These are phyloP conservation scores for Nesogale talazaci DNA, from an alignment of 2,113 vertebrate species.

Conservation along the genomic window DNA sequence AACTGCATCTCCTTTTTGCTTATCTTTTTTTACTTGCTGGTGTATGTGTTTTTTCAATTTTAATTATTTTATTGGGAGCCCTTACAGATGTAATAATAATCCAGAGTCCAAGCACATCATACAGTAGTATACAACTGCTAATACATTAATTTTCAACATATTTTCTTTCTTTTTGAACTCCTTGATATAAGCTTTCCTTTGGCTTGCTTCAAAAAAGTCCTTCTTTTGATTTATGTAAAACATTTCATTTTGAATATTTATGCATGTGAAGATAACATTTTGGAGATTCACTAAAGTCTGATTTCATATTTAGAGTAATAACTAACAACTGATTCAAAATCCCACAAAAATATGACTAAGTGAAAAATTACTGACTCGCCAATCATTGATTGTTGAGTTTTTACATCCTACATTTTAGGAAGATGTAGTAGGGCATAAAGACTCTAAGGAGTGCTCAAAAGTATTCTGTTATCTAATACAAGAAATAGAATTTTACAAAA, in stretches of 20 bases:
- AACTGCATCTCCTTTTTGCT: neutral
- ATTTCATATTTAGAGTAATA: slow-evolving; percentile 46
- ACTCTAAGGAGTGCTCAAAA: too few relatives aligned
- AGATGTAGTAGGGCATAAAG: neutral
- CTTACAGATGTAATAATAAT: too few relatives aligned
- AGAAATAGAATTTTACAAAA: too few relatives aligned
- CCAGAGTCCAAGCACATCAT: too few relatives aligned
- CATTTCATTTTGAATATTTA: slow-evolving; percentile 4
- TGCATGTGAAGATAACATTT: slow-evolving; percentile 25
- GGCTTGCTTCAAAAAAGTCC: slow-evolving; percentile 33
- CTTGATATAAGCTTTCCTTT: neutral
- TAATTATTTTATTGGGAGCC: too few relatives aligned
- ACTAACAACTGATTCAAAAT: slow-evolving; percentile 31
- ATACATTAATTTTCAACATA: too few relatives aligned
- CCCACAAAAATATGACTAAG: slow-evolving; percentile 34
- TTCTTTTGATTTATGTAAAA: slow-evolving; percentile 56
- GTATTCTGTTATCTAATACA: too few relatives aligned
- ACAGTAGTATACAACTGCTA: too few relatives aligned
- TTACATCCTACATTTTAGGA: slow-evolving; percentile 4
- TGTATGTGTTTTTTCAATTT: neutral
- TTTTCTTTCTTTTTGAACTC: too few relatives aligned
- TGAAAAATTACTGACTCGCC: slow-evolving; percentile 12
- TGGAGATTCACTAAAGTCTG: slow-evolving; percentile 18
- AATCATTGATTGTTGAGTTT: neutral
- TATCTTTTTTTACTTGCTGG: slow-evolving; percentile 19